Percentiles rank a stretch among this genome's conserved stretches.
phyloP scores from a whole-genome alignment of 2,113 vertebrate genomes.

The Ophthalmotilapia sp. region DNA sequence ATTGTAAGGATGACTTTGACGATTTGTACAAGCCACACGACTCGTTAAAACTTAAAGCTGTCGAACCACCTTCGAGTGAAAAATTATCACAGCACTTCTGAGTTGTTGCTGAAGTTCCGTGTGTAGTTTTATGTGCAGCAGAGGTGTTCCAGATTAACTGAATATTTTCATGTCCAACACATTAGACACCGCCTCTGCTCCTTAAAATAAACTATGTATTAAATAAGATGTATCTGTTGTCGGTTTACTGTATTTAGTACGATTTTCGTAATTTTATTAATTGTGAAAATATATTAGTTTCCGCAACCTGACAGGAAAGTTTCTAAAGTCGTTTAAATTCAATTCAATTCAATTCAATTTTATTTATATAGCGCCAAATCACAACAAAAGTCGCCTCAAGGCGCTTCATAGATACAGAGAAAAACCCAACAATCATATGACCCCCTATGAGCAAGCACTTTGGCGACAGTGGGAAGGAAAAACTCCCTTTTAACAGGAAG shows the following conservation, averaged over 20 bases:
- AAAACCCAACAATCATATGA: too few species aligned
- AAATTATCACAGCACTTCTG: neutral
- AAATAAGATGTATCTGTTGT: neutral
- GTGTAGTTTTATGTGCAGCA: neutral
- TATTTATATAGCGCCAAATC: too few species aligned
- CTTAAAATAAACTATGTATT: neutral
- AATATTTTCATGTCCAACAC: neutral
- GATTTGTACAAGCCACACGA: neutral
- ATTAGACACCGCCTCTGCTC: neutral
- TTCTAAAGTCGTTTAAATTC: neutral
- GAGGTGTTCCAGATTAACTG: neutral
- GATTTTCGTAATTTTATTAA: neutral
- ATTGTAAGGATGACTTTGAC: conserved; percentile 20
- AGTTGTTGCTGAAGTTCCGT: neutral
- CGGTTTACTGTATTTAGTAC: neutral
- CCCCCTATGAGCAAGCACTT: too few species aligned
- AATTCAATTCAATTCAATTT: too few species aligned
- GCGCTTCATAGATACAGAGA: too few species aligned
- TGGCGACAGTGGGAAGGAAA: too few species aligned
- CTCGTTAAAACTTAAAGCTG: neutral
- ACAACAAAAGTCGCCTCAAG: too few species aligned
- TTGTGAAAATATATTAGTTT: neutral
- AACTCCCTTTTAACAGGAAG: too few species aligned
- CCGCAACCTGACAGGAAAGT: conserved; percentile 17
- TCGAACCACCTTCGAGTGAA: neutral